These are phyloP conservation scores for Mycteria americana DNA, from an alignment of 2,797 vertebrate genomes.

Conservation along the genomic window DNA sequence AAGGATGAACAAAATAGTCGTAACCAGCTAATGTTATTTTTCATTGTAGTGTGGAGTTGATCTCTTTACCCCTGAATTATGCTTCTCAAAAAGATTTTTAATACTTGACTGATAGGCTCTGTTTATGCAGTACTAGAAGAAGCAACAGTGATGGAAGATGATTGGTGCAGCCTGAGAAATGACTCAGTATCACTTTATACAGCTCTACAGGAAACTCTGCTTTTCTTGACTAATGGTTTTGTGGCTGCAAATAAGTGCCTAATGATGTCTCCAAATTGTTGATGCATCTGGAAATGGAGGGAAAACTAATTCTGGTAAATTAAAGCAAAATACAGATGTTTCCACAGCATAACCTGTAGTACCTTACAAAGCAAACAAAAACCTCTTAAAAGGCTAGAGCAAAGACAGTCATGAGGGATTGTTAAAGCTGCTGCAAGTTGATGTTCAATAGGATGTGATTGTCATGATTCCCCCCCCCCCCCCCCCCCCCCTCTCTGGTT, in stretches of 20 bases:
- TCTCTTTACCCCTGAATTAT: not conserved
- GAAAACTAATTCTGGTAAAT: conserved; percentile 15
- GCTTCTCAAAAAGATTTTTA: not conserved
- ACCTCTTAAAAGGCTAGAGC: not conserved
- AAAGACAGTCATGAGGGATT: not conserved
- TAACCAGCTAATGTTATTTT: not conserved
- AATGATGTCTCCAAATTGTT: conserved; percentile 11
- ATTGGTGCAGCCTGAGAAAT: not conserved
- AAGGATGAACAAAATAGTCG: not conserved
- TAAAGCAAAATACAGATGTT: not conserved
- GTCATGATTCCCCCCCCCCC: no score
- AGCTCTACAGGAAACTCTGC: not conserved
- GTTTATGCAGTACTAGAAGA: not conserved
- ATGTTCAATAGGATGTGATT: not conserved
- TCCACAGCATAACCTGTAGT: not conserved
- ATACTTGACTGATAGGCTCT: not conserved
- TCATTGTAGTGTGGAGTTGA: not conserved
- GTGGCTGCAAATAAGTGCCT: not conserved
- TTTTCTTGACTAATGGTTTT: conserved; percentile 14
- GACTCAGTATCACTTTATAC: not conserved
- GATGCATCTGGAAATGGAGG: not conserved
- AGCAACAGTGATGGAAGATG: not conserved
- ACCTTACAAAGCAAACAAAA: not conserved
- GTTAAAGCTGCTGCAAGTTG: not conserved
- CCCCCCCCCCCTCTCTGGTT: no score